Evolutionary conservation across 2,113 vertebrate genomes (phyloP).

Genomic region (Sitta europaea): DNA sequence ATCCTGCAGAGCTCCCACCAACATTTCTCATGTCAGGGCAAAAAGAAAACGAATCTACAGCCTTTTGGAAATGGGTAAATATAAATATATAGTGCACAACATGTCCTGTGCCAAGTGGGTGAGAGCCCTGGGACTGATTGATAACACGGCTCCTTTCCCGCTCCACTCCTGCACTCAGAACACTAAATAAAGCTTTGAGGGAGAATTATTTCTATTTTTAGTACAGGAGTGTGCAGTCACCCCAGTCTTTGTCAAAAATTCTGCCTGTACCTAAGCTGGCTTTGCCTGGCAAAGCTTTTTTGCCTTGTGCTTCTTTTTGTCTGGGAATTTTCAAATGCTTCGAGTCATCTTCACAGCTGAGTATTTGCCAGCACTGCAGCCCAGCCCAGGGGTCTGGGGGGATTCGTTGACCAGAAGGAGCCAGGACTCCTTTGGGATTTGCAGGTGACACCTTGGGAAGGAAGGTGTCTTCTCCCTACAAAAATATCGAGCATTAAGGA

Average conservation of each 20-base stretch:
- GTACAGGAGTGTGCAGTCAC: neutral
- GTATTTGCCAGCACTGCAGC: neutral
- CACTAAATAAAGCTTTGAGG: neutral
- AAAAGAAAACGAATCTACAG: neutral
- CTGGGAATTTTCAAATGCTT: neutral
- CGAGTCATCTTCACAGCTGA: neutral
- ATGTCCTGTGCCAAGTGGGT: neutral
- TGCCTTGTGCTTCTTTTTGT: neutral
- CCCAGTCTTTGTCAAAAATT: neutral
- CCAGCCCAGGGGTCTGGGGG: neutral
- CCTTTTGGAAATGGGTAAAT: neutral
- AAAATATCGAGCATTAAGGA: neutral
- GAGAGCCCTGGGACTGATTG: neutral
- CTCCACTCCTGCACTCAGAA: neutral
- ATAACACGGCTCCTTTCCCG: neutral
- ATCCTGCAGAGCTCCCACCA: neutral
- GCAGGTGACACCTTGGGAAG: neutral
- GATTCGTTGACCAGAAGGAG: neutral
- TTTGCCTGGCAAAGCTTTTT: neutral
- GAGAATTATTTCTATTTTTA: neutral
- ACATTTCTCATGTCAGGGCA: conserved; percentile 18
- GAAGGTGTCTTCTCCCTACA: neutral
- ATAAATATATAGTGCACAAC: conserved; percentile 12
- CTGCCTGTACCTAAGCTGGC: neutral
- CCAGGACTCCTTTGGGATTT: neutral